Evolutionary conservation across 2,888 invertebrate species (phyloP), one percentile per base, ranked within the genome.

Genomic region (Laothoe populi): DNA sequence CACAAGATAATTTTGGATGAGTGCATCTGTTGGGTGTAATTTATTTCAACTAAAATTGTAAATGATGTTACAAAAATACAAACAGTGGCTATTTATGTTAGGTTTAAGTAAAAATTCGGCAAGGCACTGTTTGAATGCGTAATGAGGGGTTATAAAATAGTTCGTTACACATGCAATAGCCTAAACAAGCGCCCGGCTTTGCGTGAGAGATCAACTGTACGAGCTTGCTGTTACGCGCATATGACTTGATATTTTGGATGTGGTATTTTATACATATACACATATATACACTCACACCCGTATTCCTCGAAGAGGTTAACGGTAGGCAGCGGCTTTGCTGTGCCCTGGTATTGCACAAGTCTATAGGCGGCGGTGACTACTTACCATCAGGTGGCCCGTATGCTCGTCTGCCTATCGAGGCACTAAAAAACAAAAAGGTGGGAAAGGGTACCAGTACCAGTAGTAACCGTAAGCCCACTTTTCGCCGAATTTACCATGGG

Each of bases 151-250:
- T 74, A 75, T 77, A 82, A 75, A 76, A 74, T 72, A 71, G 71
- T 71, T 74, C 66, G 78, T 77, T 75, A 74, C 74, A 79, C 76
- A 79, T 80, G 77, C 77, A 76, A 77, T 79, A 69, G 73, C 72
- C 77, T 78, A 77, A 75, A 74, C 81, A 77, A 71, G 69, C 70
- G 67, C 74, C 69, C 63, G 73, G 75, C 73, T 82, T 74, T 79
- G 74, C 72, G 79, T 76, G 71, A 44, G 69, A 76, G 80, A 78
- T 81, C 81, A 76, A 81, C 75, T 74, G 69, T 68, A 69, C 65
- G 64, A 68, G 69, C 69, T 68, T 65, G 62, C 66, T 66, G 38
- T 63, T 48, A 31, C 59, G 13, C 38, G 11, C 11, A 11, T 49
- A 31, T 4, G 31, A n/a, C 4, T 8, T n/a, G n/a, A 42, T 24